phyloP scores from a whole-genome alignment of 1,140 invertebrate species.

The Lordiphosa collinella region DNA sequence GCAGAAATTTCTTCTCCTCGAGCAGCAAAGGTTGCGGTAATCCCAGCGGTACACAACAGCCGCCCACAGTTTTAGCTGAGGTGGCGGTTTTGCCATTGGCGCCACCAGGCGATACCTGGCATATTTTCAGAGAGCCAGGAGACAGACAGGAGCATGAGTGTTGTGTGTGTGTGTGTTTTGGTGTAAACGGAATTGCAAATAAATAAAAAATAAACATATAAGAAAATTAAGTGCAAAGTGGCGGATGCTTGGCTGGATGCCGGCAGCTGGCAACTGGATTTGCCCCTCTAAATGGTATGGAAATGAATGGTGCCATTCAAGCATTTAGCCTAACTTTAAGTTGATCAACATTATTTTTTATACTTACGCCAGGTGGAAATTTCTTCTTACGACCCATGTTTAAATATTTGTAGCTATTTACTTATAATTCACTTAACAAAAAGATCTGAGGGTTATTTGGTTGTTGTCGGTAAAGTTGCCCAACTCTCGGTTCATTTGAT shows the following conservation, averaged over 20 bases:
- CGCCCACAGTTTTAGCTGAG: conserved; percentile 53
- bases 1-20: conserved; percentile 91
- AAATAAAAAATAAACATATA: conserved; percentile 75
- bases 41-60: conserved; percentile 81
- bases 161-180: conserved; percentile 11
- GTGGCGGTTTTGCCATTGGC: conserved; percentile 29
- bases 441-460: conserved; percentile 42
- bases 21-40: conserved; percentile 86
- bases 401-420: not conserved
- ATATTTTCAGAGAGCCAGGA: conserved; percentile 25
- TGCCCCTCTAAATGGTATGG: conserved; percentile 47
- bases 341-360: conserved; percentile 16
- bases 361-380: conserved; percentile 66
- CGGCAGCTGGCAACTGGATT: conserved; percentile 23
- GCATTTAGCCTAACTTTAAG: conserved; percentile 39
- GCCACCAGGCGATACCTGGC: conserved; percentile 49
- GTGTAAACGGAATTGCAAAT: conserved; percentile 56
- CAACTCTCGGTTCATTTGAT: conserved; percentile 38
- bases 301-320: conserved; percentile 44
- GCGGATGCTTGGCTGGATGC: conserved; percentile 37
- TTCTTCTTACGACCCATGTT: conserved; percentile 63
- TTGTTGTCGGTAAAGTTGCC: conserved; percentile 28
- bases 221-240: conserved; percentile 74
- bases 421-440: conserved; percentile 54
- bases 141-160: conserved; percentile 11